Percentiles rank a stretch among this genome's conserved stretches.
phyloP scores from a whole-genome alignment of 2,888 invertebrate genomes.

The Andrena praecox region DNA sequence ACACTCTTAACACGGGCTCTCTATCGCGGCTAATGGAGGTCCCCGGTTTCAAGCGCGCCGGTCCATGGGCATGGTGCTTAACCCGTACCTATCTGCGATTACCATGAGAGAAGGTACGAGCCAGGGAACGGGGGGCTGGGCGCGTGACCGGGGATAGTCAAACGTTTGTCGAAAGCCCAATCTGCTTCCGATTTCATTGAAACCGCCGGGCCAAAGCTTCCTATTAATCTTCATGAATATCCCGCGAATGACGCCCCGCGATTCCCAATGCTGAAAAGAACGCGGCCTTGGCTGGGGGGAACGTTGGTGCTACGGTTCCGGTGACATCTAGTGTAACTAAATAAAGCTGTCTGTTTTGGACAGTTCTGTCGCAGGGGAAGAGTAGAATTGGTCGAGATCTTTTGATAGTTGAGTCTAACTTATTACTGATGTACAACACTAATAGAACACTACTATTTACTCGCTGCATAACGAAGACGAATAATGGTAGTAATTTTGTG shows the following conservation, averaged over 20 bases:
- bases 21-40: slow-evolving; percentile 80
- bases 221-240: slow-evolving; percentile 22
- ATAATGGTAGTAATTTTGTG: no score
- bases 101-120: slow-evolving; percentile 74
- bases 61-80: slow-evolving; percentile 74
- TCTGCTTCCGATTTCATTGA: slow-evolving; percentile 66
- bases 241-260: slow-evolving; percentile 5
- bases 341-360: no score
- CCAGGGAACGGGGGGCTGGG: slow-evolving; percentile 59
- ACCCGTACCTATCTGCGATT: slow-evolving; percentile 76
- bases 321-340: no score
- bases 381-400: no score
- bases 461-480: no score
- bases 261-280: neutral
- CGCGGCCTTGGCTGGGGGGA: neutral
- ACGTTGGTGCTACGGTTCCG: no score
- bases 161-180: slow-evolving; percentile 74
- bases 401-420: no score
- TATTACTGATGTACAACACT: no score
- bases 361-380: no score
- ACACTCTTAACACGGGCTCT: slow-evolving; percentile 78
- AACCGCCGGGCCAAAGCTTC: slow-evolving; percentile 20
- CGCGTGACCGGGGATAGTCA: slow-evolving; percentile 71
- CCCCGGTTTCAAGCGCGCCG: slow-evolving; percentile 68
- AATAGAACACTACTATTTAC: no score